Percentiles rank a stretch among this genome's conserved stretches.
These are phyloP conservation scores for Yponomeuta cagnagella DNA, from an alignment of 2,888 invertebrate genomes.

Conservation along the genomic window DNA sequence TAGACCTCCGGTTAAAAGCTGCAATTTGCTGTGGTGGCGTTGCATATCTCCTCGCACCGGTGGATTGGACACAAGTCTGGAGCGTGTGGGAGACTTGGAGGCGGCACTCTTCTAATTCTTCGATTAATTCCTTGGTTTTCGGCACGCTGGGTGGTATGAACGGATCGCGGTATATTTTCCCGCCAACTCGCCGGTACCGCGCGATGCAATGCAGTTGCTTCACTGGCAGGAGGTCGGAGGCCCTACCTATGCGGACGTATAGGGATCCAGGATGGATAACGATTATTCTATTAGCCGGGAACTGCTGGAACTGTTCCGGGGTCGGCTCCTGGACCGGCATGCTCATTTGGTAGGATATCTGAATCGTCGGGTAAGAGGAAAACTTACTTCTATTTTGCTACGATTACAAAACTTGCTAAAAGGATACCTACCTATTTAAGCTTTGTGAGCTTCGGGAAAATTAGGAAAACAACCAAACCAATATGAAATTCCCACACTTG, in stretches of 20 bases:
- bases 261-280: slow-evolving; percentile 97
- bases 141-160: slow-evolving; percentile 80
- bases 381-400: neutral
- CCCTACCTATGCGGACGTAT: slow-evolving; percentile 91
- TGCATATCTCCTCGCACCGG: slow-evolving; percentile 86
- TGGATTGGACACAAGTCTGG: slow-evolving; percentile 90
- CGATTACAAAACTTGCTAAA: too few relatives aligned
- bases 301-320: slow-evolving; percentile 75
- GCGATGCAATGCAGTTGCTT: slow-evolving; percentile 91
- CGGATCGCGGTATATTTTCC: slow-evolving; percentile 76
- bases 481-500: too few relatives aligned
- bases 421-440: too few relatives aligned
- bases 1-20: slow-evolving; percentile 87
- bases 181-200: slow-evolving; percentile 76
- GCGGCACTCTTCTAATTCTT: slow-evolving; percentile 89
- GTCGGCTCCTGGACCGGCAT: slow-evolving; percentile 54
- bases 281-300: slow-evolving; percentile 87
- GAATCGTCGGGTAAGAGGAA: neutral
- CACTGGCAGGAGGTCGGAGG: slow-evolving; percentile 91
- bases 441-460: too few relatives aligned
- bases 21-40: slow-evolving; percentile 94
- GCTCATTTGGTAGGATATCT: slow-evolving; percentile 39
- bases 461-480: too few relatives aligned
- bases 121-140: slow-evolving; percentile 80
- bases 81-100: slow-evolving; percentile 88